Base-by-base conservation (phyloP, 2,113 vertebrate species). In the Origma solitaria region DNA sequence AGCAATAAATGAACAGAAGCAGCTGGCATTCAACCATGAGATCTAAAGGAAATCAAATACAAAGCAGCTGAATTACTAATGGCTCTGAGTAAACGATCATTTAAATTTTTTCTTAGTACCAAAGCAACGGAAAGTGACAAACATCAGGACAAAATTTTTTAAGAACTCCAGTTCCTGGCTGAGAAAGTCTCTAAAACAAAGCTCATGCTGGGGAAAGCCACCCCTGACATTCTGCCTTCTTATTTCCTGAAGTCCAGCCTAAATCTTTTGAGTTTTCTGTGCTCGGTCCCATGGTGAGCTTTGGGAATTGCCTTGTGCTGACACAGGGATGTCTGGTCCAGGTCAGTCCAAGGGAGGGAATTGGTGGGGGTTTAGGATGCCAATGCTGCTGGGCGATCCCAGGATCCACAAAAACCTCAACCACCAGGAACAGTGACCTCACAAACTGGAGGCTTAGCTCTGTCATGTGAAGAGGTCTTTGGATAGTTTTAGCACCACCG, bases 1-100 rank as follows among this genome's bases (percentile, higher is more conserved):
- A 95, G 84, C 50, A 92, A 86, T 70, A 93, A 94, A 94, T 94
- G 76, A 97, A 88, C 54, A 90, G 80, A 73, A 81, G 28, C 76
- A 95, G 60, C 56, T 90, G 80, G 94, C 88, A 81, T 91, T 94
- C 80, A 94, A 86, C 88, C 68, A 71, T 56, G 72, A 95, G 68
- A 86, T 96, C 88, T 90, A 90, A 93, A 82, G 76, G 80, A 90
- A 96, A 88, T 70, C 45, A 88, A 58, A 93, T 31, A 57, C 31
- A 69, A 94, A 95, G 81, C 80, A 70, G 58, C 40, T 88, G 76
- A 95, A 93, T 95, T 88, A 73, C 71, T 93, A 88, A 88, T 70
- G 77, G 54, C 28, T 92, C 15, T 10, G 33, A 81, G 65, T n/a
- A 93, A 96, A 83, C 1, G 16, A 54, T 7, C 30, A 77, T 65